Conservation (phyloP, 2,888 invertebrate species). For the Eugnorisma glareosa region DNA sequence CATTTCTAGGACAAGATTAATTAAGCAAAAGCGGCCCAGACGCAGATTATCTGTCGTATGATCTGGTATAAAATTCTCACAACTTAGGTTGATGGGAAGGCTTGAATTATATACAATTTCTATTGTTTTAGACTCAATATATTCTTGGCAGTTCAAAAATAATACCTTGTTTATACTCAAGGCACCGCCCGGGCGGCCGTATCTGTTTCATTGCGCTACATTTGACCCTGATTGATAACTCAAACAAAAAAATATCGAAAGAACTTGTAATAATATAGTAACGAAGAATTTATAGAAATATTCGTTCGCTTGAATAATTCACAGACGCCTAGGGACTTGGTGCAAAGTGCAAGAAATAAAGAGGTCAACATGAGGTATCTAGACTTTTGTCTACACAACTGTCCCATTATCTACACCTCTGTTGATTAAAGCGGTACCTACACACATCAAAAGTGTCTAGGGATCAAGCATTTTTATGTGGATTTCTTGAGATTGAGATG, state of each 20-base stretch:
- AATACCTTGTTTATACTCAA: conserved; percentile 10
- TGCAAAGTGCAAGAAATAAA: conserved; percentile 20
- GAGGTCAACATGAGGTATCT: neutral
- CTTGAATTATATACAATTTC: neutral
- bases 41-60: neutral
- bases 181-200: neutral
- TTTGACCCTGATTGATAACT: conserved; percentile 44
- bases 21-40: neutral
- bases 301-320: neutral
- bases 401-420: neutral
- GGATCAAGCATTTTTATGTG: no score
- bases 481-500: no score
- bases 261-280: neutral
- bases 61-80: conserved; percentile 4
- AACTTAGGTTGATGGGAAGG: neutral
- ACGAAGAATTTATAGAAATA: neutral
- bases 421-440: conserved; percentile 9
- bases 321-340: neutral
- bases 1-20: conserved; percentile 8
- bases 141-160: conserved; percentile 2
- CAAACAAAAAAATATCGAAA: conserved; percentile 1
- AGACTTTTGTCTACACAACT: neutral
- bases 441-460: no score
- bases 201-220: neutral
- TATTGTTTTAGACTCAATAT: conserved; percentile 2